Percentiles rank a stretch among this genome's conserved stretches.
phyloP scores from a whole-genome alignment of 2,113 vertebrate genomes.

The Rhadina sibilatrix region DNA sequence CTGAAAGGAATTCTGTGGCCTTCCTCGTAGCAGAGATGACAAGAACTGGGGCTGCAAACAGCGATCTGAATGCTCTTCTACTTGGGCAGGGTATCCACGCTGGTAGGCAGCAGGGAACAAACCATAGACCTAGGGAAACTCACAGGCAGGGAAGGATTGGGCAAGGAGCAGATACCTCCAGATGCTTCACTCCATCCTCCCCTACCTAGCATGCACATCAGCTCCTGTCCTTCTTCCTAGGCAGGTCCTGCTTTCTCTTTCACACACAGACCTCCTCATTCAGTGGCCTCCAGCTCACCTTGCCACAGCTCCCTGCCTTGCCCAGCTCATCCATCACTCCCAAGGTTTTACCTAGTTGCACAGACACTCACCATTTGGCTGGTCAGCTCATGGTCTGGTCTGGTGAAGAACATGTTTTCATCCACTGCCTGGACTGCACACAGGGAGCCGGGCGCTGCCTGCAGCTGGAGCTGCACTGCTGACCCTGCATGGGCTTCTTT shows the following conservation, averaged over 20 bases:
- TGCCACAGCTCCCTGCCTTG: not conserved
- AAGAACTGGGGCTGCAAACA: not conserved
- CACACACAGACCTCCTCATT: not conserved
- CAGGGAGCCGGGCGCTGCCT: slow-evolving; percentile 76
- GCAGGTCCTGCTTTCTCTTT: not conserved
- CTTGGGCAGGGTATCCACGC: slow-evolving; percentile 39
- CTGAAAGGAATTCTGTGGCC: not conserved
- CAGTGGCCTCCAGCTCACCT: not conserved
- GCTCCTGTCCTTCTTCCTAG: not conserved
- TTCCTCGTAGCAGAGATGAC: not conserved
- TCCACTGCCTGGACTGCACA: slow-evolving; percentile 81
- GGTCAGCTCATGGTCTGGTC: slow-evolving; percentile 72
- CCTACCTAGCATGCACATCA: not conserved
- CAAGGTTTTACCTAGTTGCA: rapidly evolving
- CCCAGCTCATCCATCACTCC: not conserved
- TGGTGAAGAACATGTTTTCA: slow-evolving; percentile 70
- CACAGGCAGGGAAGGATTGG: not conserved
- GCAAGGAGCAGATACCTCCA: not conserved
- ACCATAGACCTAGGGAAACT: slow-evolving; percentile 34
- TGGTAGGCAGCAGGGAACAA: slow-evolving; percentile 40
- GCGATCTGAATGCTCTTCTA: slow-evolving; percentile 14
- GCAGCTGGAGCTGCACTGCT: slow-evolving; percentile 66
- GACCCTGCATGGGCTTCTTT: slow-evolving; percentile 75
- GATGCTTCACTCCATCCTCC: not conserved
- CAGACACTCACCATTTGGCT: slow-evolving; percentile 52